phyloP scores from a whole-genome alignment of 2,113 vertebrate species.

The Corythoichthys haematopterus region DNA sequence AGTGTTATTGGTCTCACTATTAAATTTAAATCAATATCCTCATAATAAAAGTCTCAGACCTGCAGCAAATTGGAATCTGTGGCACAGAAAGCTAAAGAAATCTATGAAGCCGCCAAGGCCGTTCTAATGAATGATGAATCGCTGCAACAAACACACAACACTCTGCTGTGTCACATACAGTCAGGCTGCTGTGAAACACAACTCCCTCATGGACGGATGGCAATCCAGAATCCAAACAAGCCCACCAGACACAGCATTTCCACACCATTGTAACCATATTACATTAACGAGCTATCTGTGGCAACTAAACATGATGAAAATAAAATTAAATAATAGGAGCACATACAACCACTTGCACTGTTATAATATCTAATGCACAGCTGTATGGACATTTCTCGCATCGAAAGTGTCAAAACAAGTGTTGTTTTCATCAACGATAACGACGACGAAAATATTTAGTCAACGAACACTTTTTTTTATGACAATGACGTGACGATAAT shows the following conservation, averaged over 20 bases:
- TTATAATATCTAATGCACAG: too few species aligned
- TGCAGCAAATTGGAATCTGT: constrained; percentile 57
- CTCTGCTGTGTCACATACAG: constrained; percentile 12
- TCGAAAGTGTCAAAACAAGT: too few species aligned
- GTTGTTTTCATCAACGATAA: too few species aligned
- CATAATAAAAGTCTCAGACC: constrained; percentile 53
- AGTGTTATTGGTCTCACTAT: constrained; percentile 39
- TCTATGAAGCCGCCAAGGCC: constrained; percentile 31
- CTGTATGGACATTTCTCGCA: too few species aligned
- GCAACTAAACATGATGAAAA: not conserved
- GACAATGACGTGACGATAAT: too few species aligned
- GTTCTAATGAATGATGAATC: constrained; percentile 55
- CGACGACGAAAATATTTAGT: too few species aligned
- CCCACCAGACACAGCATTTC: constrained; percentile 23
- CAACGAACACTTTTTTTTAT: too few species aligned
- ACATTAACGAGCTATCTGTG: constrained; percentile 16
- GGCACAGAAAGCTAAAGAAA: constrained; percentile 39
- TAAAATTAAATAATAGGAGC: too few species aligned
- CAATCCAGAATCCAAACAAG: constrained; percentile 31
- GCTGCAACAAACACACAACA: constrained; percentile 27
- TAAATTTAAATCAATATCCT: constrained; percentile 64
- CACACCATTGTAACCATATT: constrained; percentile 22
- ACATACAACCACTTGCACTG: too few species aligned
- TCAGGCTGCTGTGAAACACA: constrained; percentile 38
- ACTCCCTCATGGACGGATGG: constrained; percentile 38